Conservation (phyloP, 2,113 vertebrate genomes). For the Zosterops borbonicus region DNA sequence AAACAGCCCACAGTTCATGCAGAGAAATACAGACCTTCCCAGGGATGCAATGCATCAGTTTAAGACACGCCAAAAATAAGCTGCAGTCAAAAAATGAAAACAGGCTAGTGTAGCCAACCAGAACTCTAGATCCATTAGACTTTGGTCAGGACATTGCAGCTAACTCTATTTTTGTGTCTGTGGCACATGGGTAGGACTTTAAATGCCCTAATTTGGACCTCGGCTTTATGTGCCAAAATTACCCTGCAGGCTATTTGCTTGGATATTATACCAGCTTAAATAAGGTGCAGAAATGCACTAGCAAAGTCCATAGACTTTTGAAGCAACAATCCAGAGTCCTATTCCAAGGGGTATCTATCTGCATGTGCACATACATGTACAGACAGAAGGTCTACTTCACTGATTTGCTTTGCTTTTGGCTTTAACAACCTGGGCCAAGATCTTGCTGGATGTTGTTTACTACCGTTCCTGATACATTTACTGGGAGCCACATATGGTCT, state of each 20-base stretch:
- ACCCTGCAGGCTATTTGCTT: not conserved
- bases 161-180: not conserved
- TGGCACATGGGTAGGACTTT: not conserved
- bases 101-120: not conserved
- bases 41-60: not conserved
- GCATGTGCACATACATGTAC: accelerated
- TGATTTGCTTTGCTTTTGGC: not conserved
- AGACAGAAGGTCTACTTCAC: not conserved
- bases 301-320: not conserved
- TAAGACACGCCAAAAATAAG: constrained; percentile 18
- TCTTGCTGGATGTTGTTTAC: not conserved
- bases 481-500: not conserved
- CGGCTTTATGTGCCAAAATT: not conserved
- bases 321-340: not conserved
- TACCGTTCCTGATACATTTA: not conserved
- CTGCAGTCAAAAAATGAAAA: constrained; percentile 13
- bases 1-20: not conserved
- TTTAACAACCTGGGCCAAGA: not conserved
- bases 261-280: not conserved
- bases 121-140: not conserved
- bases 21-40: constrained; percentile 7
- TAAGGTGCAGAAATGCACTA: not conserved
- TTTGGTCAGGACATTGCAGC: not conserved
- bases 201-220: not conserved
- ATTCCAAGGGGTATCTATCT: not conserved